Conservation (phyloP, 2,888 invertebrate genomes). For the Dryobota labecula region DNA sequence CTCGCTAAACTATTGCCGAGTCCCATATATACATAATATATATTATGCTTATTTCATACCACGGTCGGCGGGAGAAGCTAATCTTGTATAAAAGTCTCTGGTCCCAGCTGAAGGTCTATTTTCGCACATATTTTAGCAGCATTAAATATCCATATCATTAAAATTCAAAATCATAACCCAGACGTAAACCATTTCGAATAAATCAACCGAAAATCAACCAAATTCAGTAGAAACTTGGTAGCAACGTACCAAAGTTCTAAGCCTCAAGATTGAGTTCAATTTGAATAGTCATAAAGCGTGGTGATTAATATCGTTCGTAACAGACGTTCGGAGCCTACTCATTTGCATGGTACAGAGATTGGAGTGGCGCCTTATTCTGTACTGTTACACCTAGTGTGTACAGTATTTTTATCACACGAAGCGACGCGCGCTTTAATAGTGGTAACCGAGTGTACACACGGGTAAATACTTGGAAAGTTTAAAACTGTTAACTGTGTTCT, state of each 20-base stretch:
- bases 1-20: too few relatives aligned
- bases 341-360: conserved; percentile 52
- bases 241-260: conserved; percentile 30
- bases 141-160: not conserved
- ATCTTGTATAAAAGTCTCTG: too few relatives aligned
- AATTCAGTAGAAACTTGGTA: conserved; percentile 45
- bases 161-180: conserved; percentile 34
- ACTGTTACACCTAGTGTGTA: not conserved
- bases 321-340: conserved; percentile 56
- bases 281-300: conserved; percentile 61
- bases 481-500: not conserved
- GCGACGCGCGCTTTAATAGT: too few relatives aligned
- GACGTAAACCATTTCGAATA: conserved; percentile 24
- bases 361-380: conserved; percentile 22
- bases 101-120: not conserved
- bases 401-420: too few relatives aligned
- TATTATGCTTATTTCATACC: too few relatives aligned
- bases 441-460: too few relatives aligned
- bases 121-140: not conserved
- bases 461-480: not conserved
- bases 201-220: conserved; percentile 42
- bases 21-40: too few relatives aligned
- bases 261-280: conserved; percentile 52
- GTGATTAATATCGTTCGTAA: conserved; percentile 54
- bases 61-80: too few relatives aligned